phyloP scores from a whole-genome alignment of 2,888 invertebrate species.

The Cheilosia variabilis region DNA sequence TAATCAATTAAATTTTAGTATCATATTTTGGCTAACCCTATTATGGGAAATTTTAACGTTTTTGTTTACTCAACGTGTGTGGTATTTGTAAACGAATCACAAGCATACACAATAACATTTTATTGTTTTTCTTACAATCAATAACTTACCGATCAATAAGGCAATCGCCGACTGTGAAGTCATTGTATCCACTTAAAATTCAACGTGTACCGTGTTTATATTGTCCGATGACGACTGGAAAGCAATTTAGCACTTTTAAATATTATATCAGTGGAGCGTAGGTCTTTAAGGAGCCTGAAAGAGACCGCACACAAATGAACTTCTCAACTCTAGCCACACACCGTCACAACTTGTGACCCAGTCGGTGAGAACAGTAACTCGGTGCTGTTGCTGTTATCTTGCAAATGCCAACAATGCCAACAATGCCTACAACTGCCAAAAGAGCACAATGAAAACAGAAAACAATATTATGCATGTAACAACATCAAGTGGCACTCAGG shows the following conservation, averaged over 20 bases:
- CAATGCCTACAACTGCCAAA: conserved; percentile 39
- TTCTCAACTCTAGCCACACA: background rate
- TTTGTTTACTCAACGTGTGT: conserved; percentile 35
- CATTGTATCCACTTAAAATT: conserved; percentile 58
- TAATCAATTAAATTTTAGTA: no score
- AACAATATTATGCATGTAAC: conserved; percentile 23
- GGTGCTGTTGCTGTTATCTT: background rate
- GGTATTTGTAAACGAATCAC: conserved; percentile 18
- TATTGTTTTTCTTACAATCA: conserved; percentile 9
- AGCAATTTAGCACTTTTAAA: conserved; percentile 22
- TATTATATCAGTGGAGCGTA: background rate
- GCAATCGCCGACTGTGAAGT: conserved; percentile 68
- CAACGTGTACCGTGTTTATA: background rate
- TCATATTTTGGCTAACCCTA: background rate
- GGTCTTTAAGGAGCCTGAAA: background rate
- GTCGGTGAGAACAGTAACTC: background rate
- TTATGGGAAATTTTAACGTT: background rate
- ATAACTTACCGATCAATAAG: conserved; percentile 71
- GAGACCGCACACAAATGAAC: background rate
- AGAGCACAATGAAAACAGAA: conserved; percentile 43
- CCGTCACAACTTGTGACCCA: conserved; percentile 11
- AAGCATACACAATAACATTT: background rate
- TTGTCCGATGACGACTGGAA: conserved; percentile 21
- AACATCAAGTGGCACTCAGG: conserved; percentile 35
- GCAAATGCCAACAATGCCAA: conserved; percentile 22